These are phyloP conservation scores for Sisyra terminalis DNA, from an alignment of 2,888 invertebrate species.

Conservation along the genomic window DNA sequence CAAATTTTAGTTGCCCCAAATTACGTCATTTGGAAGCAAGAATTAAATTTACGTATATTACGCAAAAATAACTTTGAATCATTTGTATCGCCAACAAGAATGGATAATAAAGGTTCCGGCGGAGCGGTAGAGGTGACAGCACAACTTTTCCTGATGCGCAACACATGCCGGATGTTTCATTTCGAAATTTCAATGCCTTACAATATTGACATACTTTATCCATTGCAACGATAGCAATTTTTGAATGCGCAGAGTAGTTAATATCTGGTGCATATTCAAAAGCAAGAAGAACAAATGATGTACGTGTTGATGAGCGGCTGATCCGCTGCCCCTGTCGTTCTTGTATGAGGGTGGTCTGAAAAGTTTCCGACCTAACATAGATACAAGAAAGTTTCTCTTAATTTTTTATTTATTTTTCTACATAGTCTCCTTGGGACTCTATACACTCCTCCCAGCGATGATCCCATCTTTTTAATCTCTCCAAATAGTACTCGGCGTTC, in stretches of 20 bases:
- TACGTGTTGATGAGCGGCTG: constrained; percentile 14
- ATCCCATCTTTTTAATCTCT: too few relatives aligned
- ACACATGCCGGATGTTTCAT: constrained; percentile 15
- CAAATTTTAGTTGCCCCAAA: constrained; percentile 13
- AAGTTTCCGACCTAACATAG: too few relatives aligned
- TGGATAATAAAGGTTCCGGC: constrained; percentile 14
- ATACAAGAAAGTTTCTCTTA: too few relatives aligned
- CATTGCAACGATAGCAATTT: constrained; percentile 15
- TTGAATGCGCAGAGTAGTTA: constrained; percentile 16
- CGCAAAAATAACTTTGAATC: constrained; percentile 12
- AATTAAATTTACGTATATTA: constrained; percentile 12
- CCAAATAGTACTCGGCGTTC: too few relatives aligned
- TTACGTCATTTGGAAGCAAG: constrained; percentile 15
- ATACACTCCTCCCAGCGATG: too few relatives aligned
- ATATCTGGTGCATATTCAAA: constrained; percentile 17
- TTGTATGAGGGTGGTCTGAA: too few relatives aligned
- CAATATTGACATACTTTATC: constrained; percentile 12
- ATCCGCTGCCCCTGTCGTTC: constrained; percentile 14
- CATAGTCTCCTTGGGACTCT: too few relatives aligned
- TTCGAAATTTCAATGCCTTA: constrained; percentile 15
- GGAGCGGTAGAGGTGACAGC: constrained; percentile 13
- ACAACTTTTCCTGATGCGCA: constrained; percentile 14
- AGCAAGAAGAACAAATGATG: constrained; percentile 14
- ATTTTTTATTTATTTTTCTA: too few relatives aligned
- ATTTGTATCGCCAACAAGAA: constrained; percentile 14